Base-by-base conservation (phyloP, 1,140 invertebrate species). In the Idris sp. region DNA sequence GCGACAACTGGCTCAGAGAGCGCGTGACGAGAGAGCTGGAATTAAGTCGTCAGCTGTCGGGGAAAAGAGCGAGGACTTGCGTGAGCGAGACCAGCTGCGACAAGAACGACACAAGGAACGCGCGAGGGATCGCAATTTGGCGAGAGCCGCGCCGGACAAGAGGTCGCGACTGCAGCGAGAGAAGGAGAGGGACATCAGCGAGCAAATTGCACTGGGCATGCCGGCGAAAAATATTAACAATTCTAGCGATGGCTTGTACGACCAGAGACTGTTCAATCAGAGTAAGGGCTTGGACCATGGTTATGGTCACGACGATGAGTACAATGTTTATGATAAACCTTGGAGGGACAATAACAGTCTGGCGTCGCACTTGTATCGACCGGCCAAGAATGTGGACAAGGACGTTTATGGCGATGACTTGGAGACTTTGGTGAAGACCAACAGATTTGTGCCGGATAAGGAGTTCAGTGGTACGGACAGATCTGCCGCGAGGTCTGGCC, bases 271-370 rank as follows among this genome's bases (percentile, higher is more conserved):
- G 2, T 99, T 99, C 83, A 98, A 99, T 81, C 96, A 97, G 71
- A 93, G 90, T 26, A 96, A 97, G 84, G 98, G 98, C 41, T 94
- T 99, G 92, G 97, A 97, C 80, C 95, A 93, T 81, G 98, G 98
- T 4, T 99, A 97, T 89, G 97, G 92, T 2, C 97, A 99, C 80
- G 98, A 99, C 79, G 98, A 99, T 79, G 94, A 94, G 0, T 99
- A 99, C 86, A 97, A 95, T 87, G 97, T 99, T 0, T 99, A 99
- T 84, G 97, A 99, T 84, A 97, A 98, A 86, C 94, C 95, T 0
- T 97, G 95, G 95, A 91, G 95, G 46, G 93, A 95, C 77, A 89
- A 92, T 11, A 93, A 93, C 65, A 92, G 92, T 0, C 89, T 99
- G 51, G 96, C 93, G 0, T 91, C 93, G 10, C 94, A 96, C 84